Evolutionary conservation across 1,140 invertebrate genomes (phyloP).

Genomic region (Drosophila paulistorum): DNA sequence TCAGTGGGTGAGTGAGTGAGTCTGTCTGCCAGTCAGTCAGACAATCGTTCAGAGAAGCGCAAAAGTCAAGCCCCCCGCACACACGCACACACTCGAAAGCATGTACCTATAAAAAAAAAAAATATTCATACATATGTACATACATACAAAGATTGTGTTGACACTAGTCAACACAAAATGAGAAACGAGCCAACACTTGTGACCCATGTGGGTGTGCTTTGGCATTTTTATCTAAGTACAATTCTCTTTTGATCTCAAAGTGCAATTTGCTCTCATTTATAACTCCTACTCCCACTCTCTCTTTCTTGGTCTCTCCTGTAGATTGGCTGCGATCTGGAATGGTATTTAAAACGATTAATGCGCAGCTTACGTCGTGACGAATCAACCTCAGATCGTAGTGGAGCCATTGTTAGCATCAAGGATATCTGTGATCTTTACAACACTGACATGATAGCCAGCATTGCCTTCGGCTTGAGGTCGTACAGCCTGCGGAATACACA

Average conservation of each 20-base stretch:
- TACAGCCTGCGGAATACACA: constrained; percentile 84
- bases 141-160: background rate
- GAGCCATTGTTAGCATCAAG: constrained; percentile 79
- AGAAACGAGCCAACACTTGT: background rate
- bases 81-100: background rate
- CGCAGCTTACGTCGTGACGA: constrained; percentile 62
- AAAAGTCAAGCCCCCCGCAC: background rate
- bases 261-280: constrained; percentile 2
- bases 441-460: constrained; percentile 86
- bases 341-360: constrained; percentile 68
- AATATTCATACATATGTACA: background rate
- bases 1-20: background rate
- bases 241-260: background rate
- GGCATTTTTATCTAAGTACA: background rate
- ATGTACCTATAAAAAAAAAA: constrained; percentile 9
- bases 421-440: constrained; percentile 84
- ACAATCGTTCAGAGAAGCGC: background rate
- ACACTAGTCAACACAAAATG: constrained; percentile 3
- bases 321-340: constrained; percentile 75
- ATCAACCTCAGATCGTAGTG: constrained; percentile 42
- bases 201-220: background rate
- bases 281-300: background rate
- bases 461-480: constrained; percentile 86
- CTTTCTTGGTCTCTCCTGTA: background rate
- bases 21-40: background rate